Conservation (phyloP, 2,888 invertebrate species). For the Hirtodrosophila duncani region DNA sequence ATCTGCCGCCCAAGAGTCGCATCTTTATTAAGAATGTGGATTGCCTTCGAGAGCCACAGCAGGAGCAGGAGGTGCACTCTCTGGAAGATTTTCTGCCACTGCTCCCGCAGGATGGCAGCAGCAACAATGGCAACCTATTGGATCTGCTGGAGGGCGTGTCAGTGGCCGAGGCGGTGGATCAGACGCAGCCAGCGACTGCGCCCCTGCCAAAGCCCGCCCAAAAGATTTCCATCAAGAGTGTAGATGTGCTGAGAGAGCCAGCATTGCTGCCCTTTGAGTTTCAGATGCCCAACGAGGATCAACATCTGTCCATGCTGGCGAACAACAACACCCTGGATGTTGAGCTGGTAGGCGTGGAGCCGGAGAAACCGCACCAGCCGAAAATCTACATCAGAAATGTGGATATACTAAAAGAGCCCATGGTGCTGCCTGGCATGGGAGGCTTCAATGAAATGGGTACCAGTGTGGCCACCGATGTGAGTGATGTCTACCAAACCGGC, state of each 20-base stretch:
- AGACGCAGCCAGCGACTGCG: conserved; percentile 1
- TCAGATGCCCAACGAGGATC: conserved; percentile 41
- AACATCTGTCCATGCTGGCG: conserved; percentile 17
- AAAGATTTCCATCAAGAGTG: conserved; percentile 77
- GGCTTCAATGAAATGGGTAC: conserved; percentile 21
- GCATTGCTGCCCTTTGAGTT: conserved; percentile 66
- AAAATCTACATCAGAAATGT: conserved; percentile 78
- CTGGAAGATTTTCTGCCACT: conserved; percentile 36
- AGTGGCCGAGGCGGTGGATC: conserved; percentile 2
- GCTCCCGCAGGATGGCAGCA: conserved; percentile 24
- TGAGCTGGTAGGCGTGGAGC: conserved; percentile 14
- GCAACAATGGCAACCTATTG: conserved; percentile 35
- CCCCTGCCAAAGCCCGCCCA: conserved; percentile 48
- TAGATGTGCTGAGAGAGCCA: conserved; percentile 76
- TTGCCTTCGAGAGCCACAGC: conserved; percentile 73
- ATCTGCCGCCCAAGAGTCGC: conserved; percentile 66
- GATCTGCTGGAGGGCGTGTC: conserved; percentile 43
- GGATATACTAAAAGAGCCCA: conserved; percentile 76
- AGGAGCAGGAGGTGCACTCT: conserved; percentile 37
- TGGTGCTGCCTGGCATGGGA: conserved; percentile 57
- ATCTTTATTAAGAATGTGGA: conserved; percentile 78
- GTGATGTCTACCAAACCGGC: conserved; percentile 37
- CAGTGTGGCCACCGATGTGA: conserved; percentile 4
- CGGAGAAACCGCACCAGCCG: conserved; percentile 68
- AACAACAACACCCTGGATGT: conserved; percentile 26